phyloP scores from a whole-genome alignment of 2,797 vertebrate species.

The Delichon dasypus region DNA sequence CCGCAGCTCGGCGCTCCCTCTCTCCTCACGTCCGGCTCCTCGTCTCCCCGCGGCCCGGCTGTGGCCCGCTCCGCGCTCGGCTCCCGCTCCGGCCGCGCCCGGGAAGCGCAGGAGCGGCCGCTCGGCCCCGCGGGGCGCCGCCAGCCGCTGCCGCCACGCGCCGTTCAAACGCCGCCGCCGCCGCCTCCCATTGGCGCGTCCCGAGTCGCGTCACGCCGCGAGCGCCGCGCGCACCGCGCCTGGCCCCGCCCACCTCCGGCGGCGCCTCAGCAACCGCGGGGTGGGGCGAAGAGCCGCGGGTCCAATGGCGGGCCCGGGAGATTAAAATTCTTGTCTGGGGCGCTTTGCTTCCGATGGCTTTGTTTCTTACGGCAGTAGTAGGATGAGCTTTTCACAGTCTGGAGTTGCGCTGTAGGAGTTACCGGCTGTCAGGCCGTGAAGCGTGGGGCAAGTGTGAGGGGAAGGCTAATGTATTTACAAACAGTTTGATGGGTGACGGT shows the following conservation, averaged over 20 bases:
- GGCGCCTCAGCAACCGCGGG: accelerated
- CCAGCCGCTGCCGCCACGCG: not conserved
- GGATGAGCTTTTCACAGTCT: accelerated
- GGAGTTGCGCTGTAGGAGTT: accelerated
- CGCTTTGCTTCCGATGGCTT: accelerated
- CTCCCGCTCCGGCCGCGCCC: too few relatives aligned
- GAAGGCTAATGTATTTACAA: not conserved
- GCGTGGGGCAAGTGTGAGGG: accelerated
- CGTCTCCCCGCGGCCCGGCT: not conserved
- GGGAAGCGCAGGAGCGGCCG: not conserved
- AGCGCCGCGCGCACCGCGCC: not conserved
- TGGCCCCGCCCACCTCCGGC: not conserved
- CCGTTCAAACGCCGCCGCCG: not conserved
- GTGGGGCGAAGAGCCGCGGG: accelerated
- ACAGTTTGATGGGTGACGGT: accelerated
- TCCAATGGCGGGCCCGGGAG: accelerated
- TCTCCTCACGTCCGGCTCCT: not conserved
- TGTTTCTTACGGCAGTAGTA: accelerated
- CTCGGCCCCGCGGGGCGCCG: not conserved
- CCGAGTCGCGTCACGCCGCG: not conserved
- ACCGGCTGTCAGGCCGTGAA: accelerated
- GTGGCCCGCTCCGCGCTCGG: too few relatives aligned
- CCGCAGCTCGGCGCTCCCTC: too few relatives aligned
- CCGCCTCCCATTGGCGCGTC: not conserved
- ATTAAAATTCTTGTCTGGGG: accelerated